phyloP scores from a whole-genome alignment of 2,113 vertebrate genomes.

The Zapus hudsonius region DNA sequence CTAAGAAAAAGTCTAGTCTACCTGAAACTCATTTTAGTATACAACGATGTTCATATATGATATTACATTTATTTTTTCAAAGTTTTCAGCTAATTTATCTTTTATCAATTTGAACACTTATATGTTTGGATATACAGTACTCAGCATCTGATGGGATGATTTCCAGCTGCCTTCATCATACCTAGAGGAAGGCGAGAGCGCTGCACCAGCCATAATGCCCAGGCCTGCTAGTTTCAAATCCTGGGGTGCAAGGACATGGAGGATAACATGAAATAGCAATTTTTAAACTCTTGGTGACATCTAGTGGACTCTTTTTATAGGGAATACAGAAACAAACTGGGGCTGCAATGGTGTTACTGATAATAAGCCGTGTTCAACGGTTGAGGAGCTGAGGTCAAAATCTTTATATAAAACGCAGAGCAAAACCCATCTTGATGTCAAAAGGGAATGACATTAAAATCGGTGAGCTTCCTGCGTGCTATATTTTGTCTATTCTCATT shows the following conservation, averaged over 20 bases:
- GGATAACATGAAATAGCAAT: neutral
- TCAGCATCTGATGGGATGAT: neutral
- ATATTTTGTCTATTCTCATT: neutral
- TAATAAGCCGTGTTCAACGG: too few relatives aligned
- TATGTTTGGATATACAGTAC: neutral
- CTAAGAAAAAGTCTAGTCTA: neutral
- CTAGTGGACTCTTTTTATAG: constrained; percentile 63
- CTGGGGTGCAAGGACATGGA: neutral
- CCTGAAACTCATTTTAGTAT: constrained; percentile 27
- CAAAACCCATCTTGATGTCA: constrained; percentile 18
- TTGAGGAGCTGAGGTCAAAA: too few relatives aligned
- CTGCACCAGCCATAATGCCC: neutral
- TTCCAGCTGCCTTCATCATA: constrained; percentile 7
- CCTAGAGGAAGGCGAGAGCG: neutral
- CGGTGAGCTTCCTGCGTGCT: neutral
- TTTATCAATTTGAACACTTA: constrained; percentile 3
- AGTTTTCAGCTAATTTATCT: neutral
- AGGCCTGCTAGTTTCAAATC: neutral
- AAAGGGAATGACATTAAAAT: neutral
- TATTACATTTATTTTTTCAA: neutral
- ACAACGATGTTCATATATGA: neutral
- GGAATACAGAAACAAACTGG: too few relatives aligned
- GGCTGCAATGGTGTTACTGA: too few relatives aligned
- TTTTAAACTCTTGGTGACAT: constrained; percentile 64
- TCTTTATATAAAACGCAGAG: neutral